Percentiles rank a stretch among this genome's conserved stretches.
phyloP scores from a whole-genome alignment of 2,113 vertebrate species.

The Campylomormyrus numenius region DNA sequence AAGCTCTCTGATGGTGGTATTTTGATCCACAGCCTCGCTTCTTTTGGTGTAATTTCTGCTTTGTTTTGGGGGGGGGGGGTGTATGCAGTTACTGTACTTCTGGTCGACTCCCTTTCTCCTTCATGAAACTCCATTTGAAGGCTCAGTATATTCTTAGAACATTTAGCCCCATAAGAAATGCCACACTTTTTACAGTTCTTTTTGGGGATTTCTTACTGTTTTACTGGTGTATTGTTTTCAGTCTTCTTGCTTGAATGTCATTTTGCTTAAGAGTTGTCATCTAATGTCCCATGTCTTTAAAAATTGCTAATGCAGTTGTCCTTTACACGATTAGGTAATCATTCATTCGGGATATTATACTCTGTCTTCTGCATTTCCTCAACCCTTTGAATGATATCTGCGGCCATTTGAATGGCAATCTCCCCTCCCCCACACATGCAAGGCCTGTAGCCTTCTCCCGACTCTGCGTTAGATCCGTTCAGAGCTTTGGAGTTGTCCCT shows the following conservation, averaged over 20 bases:
- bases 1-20: background rate
- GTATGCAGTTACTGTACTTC: background rate
- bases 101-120: background rate
- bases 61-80: background rate
- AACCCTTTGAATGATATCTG: slow-evolving; percentile 29
- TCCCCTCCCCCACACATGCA: slow-evolving; percentile 13
- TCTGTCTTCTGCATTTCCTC: slow-evolving; percentile 17
- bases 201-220: background rate
- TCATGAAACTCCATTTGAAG: background rate
- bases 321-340: slow-evolving; percentile 17
- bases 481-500: slow-evolving; percentile 1
- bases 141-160: background rate
- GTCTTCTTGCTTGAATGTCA: slow-evolving; percentile 4
- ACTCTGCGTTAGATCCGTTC: background rate
- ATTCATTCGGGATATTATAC: slow-evolving; percentile 24
- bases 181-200: background rate
- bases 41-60: background rate
- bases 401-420: background rate
- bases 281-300: background rate
- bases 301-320: background rate
- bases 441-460: background rate
- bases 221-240: background rate
- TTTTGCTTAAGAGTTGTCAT: slow-evolving; percentile 2
- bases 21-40: background rate
- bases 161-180: background rate